Base-by-base conservation (phyloP, 2,888 invertebrate genomes). In the Penaeus monodon region DNA sequence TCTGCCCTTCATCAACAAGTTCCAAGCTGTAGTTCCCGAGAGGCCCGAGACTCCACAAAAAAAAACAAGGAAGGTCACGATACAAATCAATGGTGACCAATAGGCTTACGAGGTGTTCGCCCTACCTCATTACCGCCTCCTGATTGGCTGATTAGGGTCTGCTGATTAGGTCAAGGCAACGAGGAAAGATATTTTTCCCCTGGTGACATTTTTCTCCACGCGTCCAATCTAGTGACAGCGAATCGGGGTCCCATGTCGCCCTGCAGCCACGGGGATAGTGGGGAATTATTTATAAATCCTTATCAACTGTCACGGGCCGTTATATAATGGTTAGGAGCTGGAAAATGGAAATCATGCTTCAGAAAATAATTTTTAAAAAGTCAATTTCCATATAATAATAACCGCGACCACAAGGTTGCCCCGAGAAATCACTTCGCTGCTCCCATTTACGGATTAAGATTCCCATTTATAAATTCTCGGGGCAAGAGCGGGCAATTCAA, bases 371-470 rank as follows among this genome's bases (percentile, higher is more conserved):
- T 29, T 68, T 57, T 8, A 49, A 57, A 20, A 29, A 77, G 77
- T 49, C 57, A 77, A 77, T 77, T 49, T 77, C 57, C 77, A 77
- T 77, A 77, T 27, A 77, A 77, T 77, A 77, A 77, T 77, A 49
- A 57, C 33, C 57, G 49, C 57, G 33, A 77, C 77, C 77, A 77
- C 27, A 77, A 77, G 57, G 57, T 63, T 49, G 73, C 77, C 77
- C 63, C 77, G 27, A n/a, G 65, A 29, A 80, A 66, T 65, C 65
- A 49, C 66, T 49, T 29, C 29, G 66, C 33, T 65, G 65, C 63
- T 64, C 66, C 80, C 66, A 65, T 65, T 80, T 80, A 80, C 66
- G 66, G 38, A 80, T 80, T 80, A 77, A 77, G 77, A 77, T 80
- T 80, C 80, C 65, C 80, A 80, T 80, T 80, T 66, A 33, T 80